Evolutionary conservation across 2,797 vertebrate genomes (phyloP), one percentile per base, ranked within the genome.

Genomic region (Helicolenus hilgendorfi): DNA sequence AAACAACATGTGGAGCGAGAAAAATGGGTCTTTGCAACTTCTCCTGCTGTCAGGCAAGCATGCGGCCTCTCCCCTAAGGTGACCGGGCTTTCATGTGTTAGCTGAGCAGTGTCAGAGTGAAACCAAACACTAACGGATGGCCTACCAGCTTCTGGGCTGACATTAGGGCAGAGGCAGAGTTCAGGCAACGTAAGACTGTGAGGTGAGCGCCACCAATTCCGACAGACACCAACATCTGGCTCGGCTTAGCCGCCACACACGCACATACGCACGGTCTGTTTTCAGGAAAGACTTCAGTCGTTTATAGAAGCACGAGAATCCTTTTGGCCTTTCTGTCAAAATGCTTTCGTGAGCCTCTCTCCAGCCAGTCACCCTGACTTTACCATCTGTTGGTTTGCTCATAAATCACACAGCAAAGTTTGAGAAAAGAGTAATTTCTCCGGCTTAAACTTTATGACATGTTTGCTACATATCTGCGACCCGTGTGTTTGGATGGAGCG

Each of bases 221-320:
- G 33, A 36, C 82, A 62, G 75, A 73, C 58, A 76, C 63, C 65
- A 15, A 93, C 94, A 96, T 96, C 91, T 96, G 94, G 92, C 86
- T 94, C 0, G 41, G 72, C 68, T 95, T 95, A 91, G 53, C 60
- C 8, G 9, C 55, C 68, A 77, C 53, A 78, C 49, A 75, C 36
- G 64, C 70, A 76, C 24, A 67, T 75, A 59, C 67, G 72, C 53
- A 69, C 33, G 1, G 35, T 22, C 72, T 75, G 75, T 72, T 84
- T 86, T 80, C 33, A 79, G 63, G 59, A 77, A 77, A 69, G 77
- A 71, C 79, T 85, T 38, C 15, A 55, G 81, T 77, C 4, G 22
- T 92, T 92, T 85, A 77, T 36, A 72, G 72, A 65, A 85, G 83
- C 79, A 79, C 27, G 79, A 75, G 67, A 86, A 89, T 92, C 89